Evolutionary conservation across 2,113 vertebrate genomes (phyloP).

Genomic region (Otocyon megalotis): DNA sequence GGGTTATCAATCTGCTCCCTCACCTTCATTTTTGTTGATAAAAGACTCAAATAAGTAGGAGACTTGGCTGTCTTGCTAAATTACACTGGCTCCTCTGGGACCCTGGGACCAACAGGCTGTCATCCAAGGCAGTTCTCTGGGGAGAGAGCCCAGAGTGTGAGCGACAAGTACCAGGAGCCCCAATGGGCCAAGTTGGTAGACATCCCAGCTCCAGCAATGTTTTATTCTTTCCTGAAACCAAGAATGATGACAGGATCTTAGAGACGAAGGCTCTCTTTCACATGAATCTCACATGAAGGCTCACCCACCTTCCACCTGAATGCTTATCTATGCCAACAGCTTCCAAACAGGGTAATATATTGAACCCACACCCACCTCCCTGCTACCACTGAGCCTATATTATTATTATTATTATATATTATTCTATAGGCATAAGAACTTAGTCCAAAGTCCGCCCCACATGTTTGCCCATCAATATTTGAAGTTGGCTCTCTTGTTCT

Average conservation of each 20-base stretch:
- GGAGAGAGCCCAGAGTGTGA: not conserved
- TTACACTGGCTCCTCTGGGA: not conserved
- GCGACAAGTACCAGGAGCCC: not conserved
- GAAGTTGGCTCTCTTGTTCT: not conserved
- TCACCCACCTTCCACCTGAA: not conserved
- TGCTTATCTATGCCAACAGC: not conserved
- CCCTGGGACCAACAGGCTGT: not conserved
- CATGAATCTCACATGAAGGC: accelerated
- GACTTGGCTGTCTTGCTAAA: not conserved
- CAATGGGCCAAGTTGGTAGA: not conserved
- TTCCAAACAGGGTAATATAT: not conserved
- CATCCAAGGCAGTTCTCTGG: not conserved
- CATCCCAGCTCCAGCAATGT: accelerated
- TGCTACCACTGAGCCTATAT: no score
- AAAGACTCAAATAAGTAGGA: not conserved
- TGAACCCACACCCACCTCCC: not conserved
- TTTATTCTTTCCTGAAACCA: not conserved
- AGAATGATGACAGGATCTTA: not conserved
- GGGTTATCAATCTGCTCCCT: accelerated
- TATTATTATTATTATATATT: no score
- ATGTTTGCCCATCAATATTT: accelerated
- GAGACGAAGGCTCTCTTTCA: accelerated
- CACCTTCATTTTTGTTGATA: not conserved
- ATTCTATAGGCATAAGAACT: not conserved
- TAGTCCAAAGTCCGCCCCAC: accelerated